These are phyloP conservation scores for Tinamus major DNA, from an alignment of 2,797 vertebrate genomes.

Conservation along the genomic window DNA sequence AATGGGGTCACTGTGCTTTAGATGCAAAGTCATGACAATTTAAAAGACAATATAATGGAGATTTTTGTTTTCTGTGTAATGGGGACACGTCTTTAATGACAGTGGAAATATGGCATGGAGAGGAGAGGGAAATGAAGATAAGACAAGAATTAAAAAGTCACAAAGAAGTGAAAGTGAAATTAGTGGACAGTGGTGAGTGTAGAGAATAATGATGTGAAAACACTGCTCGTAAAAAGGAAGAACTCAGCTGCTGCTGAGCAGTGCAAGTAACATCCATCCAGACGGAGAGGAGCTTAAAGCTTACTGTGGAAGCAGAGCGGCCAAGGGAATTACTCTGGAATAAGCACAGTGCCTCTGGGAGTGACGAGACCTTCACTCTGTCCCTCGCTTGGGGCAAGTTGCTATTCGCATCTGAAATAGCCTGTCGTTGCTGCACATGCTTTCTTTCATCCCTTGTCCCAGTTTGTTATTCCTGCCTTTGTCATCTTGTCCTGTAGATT, in stretches of 20 bases:
- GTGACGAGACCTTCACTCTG: background rate
- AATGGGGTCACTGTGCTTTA: background rate
- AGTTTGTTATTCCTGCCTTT: background rate
- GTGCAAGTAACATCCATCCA: background rate
- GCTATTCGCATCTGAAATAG: background rate
- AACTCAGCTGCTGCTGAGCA: background rate
- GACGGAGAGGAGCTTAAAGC: background rate
- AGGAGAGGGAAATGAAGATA: background rate
- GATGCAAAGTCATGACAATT: background rate
- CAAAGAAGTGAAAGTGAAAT: background rate
- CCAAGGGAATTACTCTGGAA: background rate
- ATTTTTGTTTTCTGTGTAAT: background rate
- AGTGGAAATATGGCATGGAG: background rate
- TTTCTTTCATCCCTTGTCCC: background rate
- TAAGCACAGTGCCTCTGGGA: background rate
- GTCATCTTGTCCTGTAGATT: background rate
- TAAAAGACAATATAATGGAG: background rate
- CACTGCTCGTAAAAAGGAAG: background rate
- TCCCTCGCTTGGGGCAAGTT: background rate
- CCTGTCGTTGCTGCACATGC: background rate
- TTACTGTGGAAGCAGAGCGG: background rate
- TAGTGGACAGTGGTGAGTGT: background rate
- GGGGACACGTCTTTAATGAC: background rate
- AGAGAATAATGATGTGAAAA: background rate
- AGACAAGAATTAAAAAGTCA: background rate